Evolutionary conservation across 2,113 vertebrate species (phyloP), one percentile per base, ranked within the genome.

Genomic region (Tachysurus vachellii): DNA sequence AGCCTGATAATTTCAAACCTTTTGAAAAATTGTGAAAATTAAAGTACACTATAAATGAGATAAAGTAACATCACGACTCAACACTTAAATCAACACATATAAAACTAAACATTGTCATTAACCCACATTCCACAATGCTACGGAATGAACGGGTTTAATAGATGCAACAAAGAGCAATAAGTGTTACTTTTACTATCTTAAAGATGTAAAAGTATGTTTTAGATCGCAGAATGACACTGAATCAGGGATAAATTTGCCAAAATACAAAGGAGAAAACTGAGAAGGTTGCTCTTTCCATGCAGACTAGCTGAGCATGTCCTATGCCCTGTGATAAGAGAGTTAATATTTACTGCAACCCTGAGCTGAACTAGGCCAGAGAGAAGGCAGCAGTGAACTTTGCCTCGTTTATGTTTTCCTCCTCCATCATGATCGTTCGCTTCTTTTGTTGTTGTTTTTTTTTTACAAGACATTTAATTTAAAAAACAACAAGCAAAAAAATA

Each of bases 271-370:
- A 54, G 1, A 54, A 57, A 21, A 12, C 19, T 8, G 66, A 56
- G 80, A 28, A 77, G 16, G 66, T 84, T 61, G 56, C 68, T 53
- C 66, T 31, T 70, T 57, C 71, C 56, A 70, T 57, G 59, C 70
- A 68, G 56, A 47, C 87, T 71, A 79, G 75, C 71, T 82, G 81
- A 71, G 83, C 83, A 88, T 77, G 53, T 86, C 85, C 68, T 82
- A 71, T 80, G 44, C 73, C 75, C 85, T 68, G 73, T 86, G 91
- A 91, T 91, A 91, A 91, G 88, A 70, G 86, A 86, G 91, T 91
- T 91, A 91, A 91, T 91, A 89, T 91, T 92, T 91, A 91, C 91
- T 83, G 87, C 64, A 90, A 89, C 87, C 84, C 90, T 82, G 80
- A 84, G 82, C 68, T 89, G 88, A 90, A 88, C 89, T 75, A 19